These are phyloP conservation scores for Diabrotica virgifera DNA, from an alignment of 1,140 invertebrate species.

Conservation along the genomic window DNA sequence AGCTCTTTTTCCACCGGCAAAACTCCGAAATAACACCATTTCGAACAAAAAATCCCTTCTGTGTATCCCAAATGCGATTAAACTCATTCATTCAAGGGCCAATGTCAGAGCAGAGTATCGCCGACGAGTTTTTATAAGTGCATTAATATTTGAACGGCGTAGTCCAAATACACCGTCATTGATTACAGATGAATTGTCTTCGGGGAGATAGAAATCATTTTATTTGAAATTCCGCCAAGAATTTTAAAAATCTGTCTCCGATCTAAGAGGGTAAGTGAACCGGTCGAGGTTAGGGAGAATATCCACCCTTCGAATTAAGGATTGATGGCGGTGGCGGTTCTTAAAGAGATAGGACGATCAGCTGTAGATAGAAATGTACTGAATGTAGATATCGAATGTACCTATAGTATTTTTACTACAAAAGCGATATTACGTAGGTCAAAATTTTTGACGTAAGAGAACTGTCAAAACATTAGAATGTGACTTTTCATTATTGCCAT, in stretches of 20 bases:
- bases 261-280: slow-evolving; percentile 33
- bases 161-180: slow-evolving; percentile 37
- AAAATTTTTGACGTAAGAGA: too few relatives aligned
- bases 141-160: slow-evolving; percentile 33
- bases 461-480: too few relatives aligned
- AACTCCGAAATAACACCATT: background rate
- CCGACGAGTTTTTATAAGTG: slow-evolving; percentile 23
- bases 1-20: background rate
- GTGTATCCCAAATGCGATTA: slow-evolving; percentile 11
- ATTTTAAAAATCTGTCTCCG: slow-evolving; percentile 45
- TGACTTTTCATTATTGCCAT: too few relatives aligned
- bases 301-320: slow-evolving; percentile 12
- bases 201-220: slow-evolving; percentile 37
- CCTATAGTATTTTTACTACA: too few relatives aligned
- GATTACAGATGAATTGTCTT: slow-evolving; percentile 41
- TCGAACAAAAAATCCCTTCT: slow-evolving; percentile 1
- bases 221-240: slow-evolving; percentile 30
- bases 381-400: slow-evolving; percentile 12
- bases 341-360: slow-evolving; percentile 21
- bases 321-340: slow-evolving; percentile 16
- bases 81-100: slow-evolving; percentile 8
- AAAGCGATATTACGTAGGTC: too few relatives aligned
- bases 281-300: slow-evolving; percentile 17
- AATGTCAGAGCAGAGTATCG: background rate
- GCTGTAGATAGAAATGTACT: slow-evolving; percentile 22